Evolutionary conservation across 2,888 invertebrate genomes (phyloP).

Genomic region (Drosophila infuscata): DNA sequence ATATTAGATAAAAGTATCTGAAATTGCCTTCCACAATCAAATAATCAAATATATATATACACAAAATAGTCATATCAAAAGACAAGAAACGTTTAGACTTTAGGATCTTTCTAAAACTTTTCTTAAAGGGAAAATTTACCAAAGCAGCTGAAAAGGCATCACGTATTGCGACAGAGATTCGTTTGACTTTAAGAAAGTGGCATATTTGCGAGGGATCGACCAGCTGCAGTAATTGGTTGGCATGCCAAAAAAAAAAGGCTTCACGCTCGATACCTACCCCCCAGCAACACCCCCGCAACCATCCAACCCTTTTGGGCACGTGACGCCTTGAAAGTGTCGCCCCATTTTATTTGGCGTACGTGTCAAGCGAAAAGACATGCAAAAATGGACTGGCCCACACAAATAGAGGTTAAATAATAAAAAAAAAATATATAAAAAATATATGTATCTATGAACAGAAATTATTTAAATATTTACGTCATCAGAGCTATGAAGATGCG

Average conservation of each 20-base stretch:
- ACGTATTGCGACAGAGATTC: conserved; percentile 38
- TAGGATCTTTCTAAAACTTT: background rate
- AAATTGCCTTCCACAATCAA: background rate
- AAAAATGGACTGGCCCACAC: conserved; percentile 37
- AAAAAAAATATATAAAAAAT: too few relatives aligned
- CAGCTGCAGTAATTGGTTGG: conserved; percentile 18
- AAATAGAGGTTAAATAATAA: background rate
- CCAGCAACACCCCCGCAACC: too few relatives aligned
- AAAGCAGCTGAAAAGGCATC: conserved; percentile 16
- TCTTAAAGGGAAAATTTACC: background rate
- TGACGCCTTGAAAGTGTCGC: conserved; percentile 68
- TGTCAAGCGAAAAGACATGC: conserved; percentile 46
- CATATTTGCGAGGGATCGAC: conserved; percentile 26
- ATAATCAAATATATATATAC: background rate
- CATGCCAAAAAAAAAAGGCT: conserved; percentile 32
- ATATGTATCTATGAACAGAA: conserved; percentile 4
- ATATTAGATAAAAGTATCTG: background rate
- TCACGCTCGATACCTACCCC: background rate
- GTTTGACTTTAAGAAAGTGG: conserved; percentile 23
- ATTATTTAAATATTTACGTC: conserved; percentile 28
- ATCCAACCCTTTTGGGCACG: conserved; percentile 23
- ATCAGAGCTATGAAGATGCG: background rate
- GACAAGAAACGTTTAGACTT: too few relatives aligned
- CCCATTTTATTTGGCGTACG: conserved; percentile 62
- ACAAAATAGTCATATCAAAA: background rate